Evolutionary conservation across 2,888 invertebrate species (phyloP), one percentile per base, ranked within the genome.

Genomic region (Gnatocerus cornutus): DNA sequence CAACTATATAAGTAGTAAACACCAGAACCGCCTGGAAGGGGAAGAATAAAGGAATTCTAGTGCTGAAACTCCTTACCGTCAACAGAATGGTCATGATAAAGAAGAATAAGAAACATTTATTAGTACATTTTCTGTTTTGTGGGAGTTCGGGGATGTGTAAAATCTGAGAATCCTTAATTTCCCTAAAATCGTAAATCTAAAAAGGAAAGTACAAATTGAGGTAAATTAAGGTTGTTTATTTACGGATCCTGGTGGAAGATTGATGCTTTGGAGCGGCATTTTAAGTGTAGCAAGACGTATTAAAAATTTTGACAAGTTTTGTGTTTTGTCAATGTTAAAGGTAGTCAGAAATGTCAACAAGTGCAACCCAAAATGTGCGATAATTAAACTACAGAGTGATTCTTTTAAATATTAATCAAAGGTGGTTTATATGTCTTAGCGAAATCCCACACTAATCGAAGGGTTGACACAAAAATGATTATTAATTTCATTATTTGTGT

Each of bases 41-140:
- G 21, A 21, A 21, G 1, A 3, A 21, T 21, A 21, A 33, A 6
- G 10, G 4, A 53, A 43, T 12, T 43, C 10, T 8, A n/a, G 7
- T 37, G 7, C 6, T 37, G 7, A n/a, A 37, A 37, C n/a, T 1
- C 7, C 46, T 46, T 50, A 33, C 62, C 39, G 27, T 39, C 1
- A 13, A 3, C 14, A 62, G 5, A 8, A 50, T 37, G 1, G 13
- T 9, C 7, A 50, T 5, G 1, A 41, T 10, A 6, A 50, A 12
- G 16, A 50, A 50, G 29, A 37, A 27, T n/a, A 62, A 33, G 14
- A 27, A 48, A 5, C 3, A 5, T 21, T 39, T 27, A 21, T 62
- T 39, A 4, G 62, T 62, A 33, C 48, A 50, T 62, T 50, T 48
- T 16, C 62, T 6, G n/a, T 50, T 62, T 50, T 48, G 4, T 7